Evolutionary conservation across 2,113 vertebrate genomes (phyloP).

Genomic region (Engraulis encrasicolus): DNA sequence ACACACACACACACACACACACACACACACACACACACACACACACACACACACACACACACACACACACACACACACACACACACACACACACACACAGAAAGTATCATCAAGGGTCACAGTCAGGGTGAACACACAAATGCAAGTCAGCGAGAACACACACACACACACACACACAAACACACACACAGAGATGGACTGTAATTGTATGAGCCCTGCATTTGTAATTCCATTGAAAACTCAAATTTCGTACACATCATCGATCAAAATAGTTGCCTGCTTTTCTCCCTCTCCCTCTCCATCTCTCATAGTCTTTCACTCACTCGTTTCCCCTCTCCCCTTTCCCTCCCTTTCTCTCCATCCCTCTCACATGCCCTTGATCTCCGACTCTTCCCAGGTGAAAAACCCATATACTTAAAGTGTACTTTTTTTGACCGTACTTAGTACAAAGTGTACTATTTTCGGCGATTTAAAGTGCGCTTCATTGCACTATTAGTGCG

Average conservation of each 20-base stretch:
- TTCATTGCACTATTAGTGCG: too few relatives aligned
- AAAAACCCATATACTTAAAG: too few relatives aligned
- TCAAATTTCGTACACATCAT: constrained; percentile 61
- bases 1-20: constrained; percentile 44
- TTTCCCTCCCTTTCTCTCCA: constrained; percentile 46
- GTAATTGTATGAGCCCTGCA: constrained; percentile 59
- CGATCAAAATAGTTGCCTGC: background rate
- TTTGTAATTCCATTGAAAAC: constrained; percentile 51
- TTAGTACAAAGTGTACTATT: too few relatives aligned
- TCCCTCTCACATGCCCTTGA: constrained; percentile 24
- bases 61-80: constrained; percentile 47
- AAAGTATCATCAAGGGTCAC: too few relatives aligned
- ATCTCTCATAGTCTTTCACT: background rate
- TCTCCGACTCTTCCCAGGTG: too few relatives aligned
- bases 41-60: constrained; percentile 49
- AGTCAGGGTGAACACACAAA: too few relatives aligned
- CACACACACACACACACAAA: too few relatives aligned
- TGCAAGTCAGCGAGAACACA: too few relatives aligned
- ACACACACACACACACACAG: constrained; percentile 46
- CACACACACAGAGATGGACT: constrained; percentile 50
- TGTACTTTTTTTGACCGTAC: too few relatives aligned
- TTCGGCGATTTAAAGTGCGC: too few relatives aligned
- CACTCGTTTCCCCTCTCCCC: background rate
- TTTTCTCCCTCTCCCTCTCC: background rate
- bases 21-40: constrained; percentile 46